phyloP scores from a whole-genome alignment of 2,113 vertebrate species.

The Leptocoma aspasia region DNA sequence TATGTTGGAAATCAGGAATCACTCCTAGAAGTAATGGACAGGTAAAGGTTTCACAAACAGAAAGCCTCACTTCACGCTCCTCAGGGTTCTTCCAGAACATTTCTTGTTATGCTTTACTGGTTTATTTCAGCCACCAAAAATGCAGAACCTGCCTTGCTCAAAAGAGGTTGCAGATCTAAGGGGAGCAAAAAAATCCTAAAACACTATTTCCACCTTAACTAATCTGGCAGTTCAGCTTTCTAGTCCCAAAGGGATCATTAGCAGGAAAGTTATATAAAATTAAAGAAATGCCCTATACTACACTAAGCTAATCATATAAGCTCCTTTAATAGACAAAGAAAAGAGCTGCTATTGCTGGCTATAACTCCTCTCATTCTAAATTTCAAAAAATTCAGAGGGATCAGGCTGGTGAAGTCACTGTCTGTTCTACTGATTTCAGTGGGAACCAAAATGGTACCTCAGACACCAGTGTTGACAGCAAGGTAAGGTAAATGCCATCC shows the following conservation, averaged over 20 bases:
- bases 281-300: neutral
- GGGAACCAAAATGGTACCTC: neutral
- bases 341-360: neutral
- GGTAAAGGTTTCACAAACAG: neutral
- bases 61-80: neutral
- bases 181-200: neutral
- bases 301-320: neutral
- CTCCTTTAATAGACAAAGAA: neutral
- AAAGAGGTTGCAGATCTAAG: neutral
- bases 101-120: neutral
- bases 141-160: neutral
- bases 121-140: neutral
- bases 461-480: neutral
- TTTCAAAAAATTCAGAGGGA: neutral
- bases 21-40: neutral
- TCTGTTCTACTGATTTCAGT: neutral
- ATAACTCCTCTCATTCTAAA: neutral
- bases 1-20: neutral
- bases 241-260: neutral
- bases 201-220: neutral
- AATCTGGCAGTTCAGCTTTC: neutral
- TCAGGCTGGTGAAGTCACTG: neutral
- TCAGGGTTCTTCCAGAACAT: neutral
- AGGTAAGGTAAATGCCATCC: neutral
- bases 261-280: neutral